Conservation (phyloP, 1,140 invertebrate genomes). For the Brachionus sp. region DNA sequence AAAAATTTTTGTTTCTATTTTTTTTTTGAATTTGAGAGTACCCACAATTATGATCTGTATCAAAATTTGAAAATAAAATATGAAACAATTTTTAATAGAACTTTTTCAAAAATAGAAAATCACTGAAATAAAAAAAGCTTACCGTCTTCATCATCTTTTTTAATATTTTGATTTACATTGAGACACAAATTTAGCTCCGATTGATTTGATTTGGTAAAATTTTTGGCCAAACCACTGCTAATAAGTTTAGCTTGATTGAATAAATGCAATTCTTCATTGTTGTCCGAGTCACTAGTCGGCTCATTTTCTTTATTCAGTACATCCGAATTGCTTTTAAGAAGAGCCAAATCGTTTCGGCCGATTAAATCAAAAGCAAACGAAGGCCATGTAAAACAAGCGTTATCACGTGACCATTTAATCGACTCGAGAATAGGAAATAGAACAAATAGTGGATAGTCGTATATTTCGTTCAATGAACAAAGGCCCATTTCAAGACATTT, state of each 20-base stretch:
- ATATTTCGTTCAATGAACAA: conserved; percentile 23
- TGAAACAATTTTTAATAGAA: not conserved
- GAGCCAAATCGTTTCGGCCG: conserved; percentile 37
- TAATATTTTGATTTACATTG: conserved; percentile 1
- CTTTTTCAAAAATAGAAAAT: not conserved
- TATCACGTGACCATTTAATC: conserved; percentile 32
- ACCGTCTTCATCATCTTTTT: conserved; percentile 42
- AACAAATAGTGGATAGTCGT: conserved; percentile 35
- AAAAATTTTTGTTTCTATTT: too few relatives aligned
- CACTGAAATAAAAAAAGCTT: not conserved
- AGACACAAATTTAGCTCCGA: not conserved
- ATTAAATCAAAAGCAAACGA: conserved; percentile 40
- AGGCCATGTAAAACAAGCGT: conserved; percentile 39
- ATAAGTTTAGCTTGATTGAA: not conserved
- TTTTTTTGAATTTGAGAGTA: too few relatives aligned
- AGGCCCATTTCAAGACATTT: conserved; percentile 35
- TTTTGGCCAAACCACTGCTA: not conserved
- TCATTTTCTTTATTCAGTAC: not conserved
- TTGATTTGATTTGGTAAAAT: not conserved
- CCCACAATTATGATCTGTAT: too few relatives aligned
- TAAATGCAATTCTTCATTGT: not conserved
- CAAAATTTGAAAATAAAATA: too few relatives aligned
- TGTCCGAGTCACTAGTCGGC: not conserved
- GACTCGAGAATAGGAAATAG: conserved; percentile 37
- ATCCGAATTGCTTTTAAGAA: conserved; percentile 28